Evolutionary conservation across 53 echinoderm and acorn worm species (phyloP).

Genomic region (Patiria pectinifera): DNA sequence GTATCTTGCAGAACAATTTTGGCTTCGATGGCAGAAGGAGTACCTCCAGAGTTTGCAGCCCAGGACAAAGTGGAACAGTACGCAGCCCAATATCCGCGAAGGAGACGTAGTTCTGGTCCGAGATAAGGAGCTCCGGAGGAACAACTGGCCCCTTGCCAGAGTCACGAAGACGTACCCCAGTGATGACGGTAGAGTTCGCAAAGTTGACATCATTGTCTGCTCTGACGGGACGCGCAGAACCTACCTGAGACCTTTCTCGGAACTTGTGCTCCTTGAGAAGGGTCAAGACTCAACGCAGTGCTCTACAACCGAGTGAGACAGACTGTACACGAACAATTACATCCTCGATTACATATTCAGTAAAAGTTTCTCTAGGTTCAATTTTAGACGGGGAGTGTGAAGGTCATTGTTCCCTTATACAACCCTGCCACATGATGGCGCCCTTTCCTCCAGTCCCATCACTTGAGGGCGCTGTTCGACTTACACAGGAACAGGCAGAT

Average conservation of each 20-base stretch:
- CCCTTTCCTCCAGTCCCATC: no score
- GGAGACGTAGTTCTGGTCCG: slow-evolving; percentile 64
- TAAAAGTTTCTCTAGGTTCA: neutral
- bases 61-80: slow-evolving; percentile 44
- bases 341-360: neutral
- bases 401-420: no score
- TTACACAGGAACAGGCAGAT: no score
- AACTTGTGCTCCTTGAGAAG: slow-evolving; percentile 1
- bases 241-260: slow-evolving; percentile 5
- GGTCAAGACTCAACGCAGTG: neutral
- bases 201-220: slow-evolving; percentile 4
- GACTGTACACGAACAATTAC: neutral
- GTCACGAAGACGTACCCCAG: slow-evolving; percentile 43
- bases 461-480: no score
- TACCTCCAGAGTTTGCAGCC: slow-evolving; percentile 65
- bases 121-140: slow-evolving; percentile 42
- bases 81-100: neutral
- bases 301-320: neutral
- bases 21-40: slow-evolving; percentile 60
- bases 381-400: slow-evolving; percentile 17
- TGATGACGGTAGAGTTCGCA: slow-evolving; percentile 19
- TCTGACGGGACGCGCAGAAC: neutral
- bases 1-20: slow-evolving; percentile 41
- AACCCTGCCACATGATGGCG: no score
- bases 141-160: slow-evolving; percentile 49